Evolutionary conservation across 2,888 invertebrate genomes (phyloP), one percentile per base, ranked within the genome.

Genomic region (Lasioglossum pauxillum): DNA sequence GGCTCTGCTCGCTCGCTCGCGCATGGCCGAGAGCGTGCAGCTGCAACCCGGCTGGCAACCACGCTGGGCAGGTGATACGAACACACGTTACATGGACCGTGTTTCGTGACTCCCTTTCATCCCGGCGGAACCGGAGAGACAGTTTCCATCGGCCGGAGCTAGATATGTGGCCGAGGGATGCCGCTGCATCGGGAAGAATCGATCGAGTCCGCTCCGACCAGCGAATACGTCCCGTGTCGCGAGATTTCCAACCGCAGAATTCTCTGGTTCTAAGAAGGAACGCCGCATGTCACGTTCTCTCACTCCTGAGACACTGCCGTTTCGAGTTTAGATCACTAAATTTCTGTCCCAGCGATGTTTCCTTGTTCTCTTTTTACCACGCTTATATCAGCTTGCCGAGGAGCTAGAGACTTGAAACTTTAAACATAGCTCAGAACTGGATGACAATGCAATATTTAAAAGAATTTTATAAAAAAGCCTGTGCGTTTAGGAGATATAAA

Each of bases 1-100:
- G 10, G 57, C 57, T 88, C 85, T 85, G 89, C 86, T 82, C 67
- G 74, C 69, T 84, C 86, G 89, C 86, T 80, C 71, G 81, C 64
- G 82, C 77, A 35, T 2, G 10, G 38, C 69, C 23, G 53, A 16
- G 35, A 31, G 5, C 60, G 16, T 64, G 88, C 83, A 87, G 81
- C 87, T 73, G 73, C 73, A 73, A 73, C 49, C 19, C 4, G 73
- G 73, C 31, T 73, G 35, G 49, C 73, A 82, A 85, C 83, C 74
- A 75, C 81, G n/a, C n/a, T 38, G 75, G 84, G 89, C 92, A 92
- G 92, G 92, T 92, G 92, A 92, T 91, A 87, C 88, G 82, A 91
- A 90, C 91, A 90, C 90, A 91, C 91, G 91, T 87, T 86, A 76
- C 83, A 84, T 85, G 88, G 87, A 83, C 88, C 88, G 72, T 67